Evolutionary conservation across 2,888 invertebrate species (phyloP), one percentile per base, ranked within the genome.

Genomic region (Aelia acuminata): DNA sequence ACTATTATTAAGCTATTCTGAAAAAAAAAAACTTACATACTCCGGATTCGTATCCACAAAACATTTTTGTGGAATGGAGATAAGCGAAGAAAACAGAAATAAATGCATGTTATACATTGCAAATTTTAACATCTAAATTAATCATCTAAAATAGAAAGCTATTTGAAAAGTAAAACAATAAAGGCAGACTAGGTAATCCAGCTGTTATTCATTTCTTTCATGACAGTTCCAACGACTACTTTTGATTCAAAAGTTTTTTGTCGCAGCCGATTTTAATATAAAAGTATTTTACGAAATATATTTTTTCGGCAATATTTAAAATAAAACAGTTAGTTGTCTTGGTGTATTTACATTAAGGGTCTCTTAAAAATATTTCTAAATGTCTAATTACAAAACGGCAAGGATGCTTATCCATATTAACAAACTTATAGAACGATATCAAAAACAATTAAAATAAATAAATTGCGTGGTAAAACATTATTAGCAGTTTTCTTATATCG

Each of bases 1-100:
- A 31, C 63, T 31, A 70, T 35, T 18, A 70, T 18, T 35, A 70
- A 2, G 3, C 35, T 70, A 70, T 35, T 70, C 20, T 13, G 31
- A 31, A 75, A 39, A 31, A 70, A n/a, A 22, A 75, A 80, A 80
- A 80, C 80, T 80, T 80, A 80, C 80, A 80, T 80, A 80, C 80
- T 80, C 80, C 43, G n/a, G 43, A 80, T 39, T 80, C 75, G 39
- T 35, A 10, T 80, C 43, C 80, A 80, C 22, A 39, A 80, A 43
- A 80, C n/a, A 43, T 15, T 43, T 80, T 43, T 35, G 20, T n/a
- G 43, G n/a, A 80, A 80, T n/a, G 80, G n/a, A 43, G 39, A 47
- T 43, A 18, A 47, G 11, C 4, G 43, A n/a, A 39, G 80, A n/a
- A 47, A 47, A 80, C 22, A 39, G 4, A 11, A 80, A 80, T 80